Base-by-base conservation (phyloP, 2,888 invertebrate genomes). In the Volucella inflata region DNA sequence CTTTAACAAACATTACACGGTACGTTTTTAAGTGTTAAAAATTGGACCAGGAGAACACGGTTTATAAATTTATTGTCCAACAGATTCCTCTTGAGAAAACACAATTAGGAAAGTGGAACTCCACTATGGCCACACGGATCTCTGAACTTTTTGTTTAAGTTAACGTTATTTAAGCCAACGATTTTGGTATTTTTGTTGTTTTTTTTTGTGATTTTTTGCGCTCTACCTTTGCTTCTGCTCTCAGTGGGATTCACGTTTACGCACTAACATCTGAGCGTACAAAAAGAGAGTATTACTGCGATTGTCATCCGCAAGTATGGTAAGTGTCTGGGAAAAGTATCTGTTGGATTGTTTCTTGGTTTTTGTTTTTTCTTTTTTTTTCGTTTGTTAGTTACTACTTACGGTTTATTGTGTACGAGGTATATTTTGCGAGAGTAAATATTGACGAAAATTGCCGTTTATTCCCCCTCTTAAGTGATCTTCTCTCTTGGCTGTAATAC, bases 351-450 rank as follows among this genome's bases (percentile, higher is more conserved):
- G 44, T 44, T 11, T 44, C 55, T 60, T 59, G 40, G n/a, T n/a
- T n/a, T 72, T 62, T 76, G 75, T 68, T 38, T 42, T 42, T 48
- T 80, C 82, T 74, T 72, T 72, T 57, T 81, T 67, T 72, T 76
- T 84, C 71, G 79, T 81, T 85, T 59, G 72, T 50, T 72, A 46
- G 71, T 81, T 77, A 68, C 72, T 72, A 46, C 76, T 81, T 77
- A 68, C 72, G 68, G 64, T 82, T 80, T 85, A 68, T 85, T 70
- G 71, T 81, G 30, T 30, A 30, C 30, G n/a, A n/a, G n/a, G 81
- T 85, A 81, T 81, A 81, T 85, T 85, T 77, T 68, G 85, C 76
- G 67, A 85, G 85, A 85, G 85, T 85, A 85, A 85, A 85, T 81
- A 81, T 85, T 85, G 81, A 85, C 81, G 81, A 81, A 85, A 75